A percentile compares a stretch with the other conserved stretches of the same genome.
These are phyloP conservation scores for Aptenodytes patagonicus DNA, from an alignment of 2,113 vertebrate genomes.

Conservation along the genomic window DNA sequence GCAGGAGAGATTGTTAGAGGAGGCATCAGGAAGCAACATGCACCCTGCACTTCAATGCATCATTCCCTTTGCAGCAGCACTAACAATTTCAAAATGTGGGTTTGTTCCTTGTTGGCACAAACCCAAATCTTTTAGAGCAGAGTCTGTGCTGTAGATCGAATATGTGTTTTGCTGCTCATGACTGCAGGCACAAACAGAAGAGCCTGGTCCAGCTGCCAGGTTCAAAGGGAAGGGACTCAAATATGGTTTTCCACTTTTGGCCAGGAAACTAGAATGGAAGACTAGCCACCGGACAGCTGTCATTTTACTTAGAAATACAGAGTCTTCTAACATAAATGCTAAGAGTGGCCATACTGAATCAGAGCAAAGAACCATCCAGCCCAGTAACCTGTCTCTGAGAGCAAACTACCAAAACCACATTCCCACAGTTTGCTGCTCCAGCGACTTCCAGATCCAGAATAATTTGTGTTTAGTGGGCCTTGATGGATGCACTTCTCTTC, in stretches of 20 bases:
- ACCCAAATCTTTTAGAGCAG: not conserved
- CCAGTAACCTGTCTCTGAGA: not conserved
- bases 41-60: not conserved
- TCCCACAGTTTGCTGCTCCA: not conserved
- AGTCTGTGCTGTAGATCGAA: not conserved
- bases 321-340: not conserved
- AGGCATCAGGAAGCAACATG: not conserved
- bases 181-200: not conserved
- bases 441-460: not conserved
- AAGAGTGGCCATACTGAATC: not conserved
- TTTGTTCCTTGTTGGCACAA: constrained; percentile 19
- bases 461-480: not conserved
- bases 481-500: not conserved
- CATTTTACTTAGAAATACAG: not conserved
- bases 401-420: not conserved
- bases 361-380: not conserved
- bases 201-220: constrained; percentile 9
- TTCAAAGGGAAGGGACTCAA: not conserved
- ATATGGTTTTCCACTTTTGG: not conserved
- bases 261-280: not conserved
- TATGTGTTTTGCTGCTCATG: constrained; percentile 1
- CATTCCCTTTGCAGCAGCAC: not conserved
- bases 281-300: not conserved
- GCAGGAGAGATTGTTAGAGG: not conserved
- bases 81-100: not conserved